These are phyloP conservation scores for Thryonomys swinderianus DNA, from an alignment of 2,113 vertebrate genomes.

Conservation along the genomic window DNA sequence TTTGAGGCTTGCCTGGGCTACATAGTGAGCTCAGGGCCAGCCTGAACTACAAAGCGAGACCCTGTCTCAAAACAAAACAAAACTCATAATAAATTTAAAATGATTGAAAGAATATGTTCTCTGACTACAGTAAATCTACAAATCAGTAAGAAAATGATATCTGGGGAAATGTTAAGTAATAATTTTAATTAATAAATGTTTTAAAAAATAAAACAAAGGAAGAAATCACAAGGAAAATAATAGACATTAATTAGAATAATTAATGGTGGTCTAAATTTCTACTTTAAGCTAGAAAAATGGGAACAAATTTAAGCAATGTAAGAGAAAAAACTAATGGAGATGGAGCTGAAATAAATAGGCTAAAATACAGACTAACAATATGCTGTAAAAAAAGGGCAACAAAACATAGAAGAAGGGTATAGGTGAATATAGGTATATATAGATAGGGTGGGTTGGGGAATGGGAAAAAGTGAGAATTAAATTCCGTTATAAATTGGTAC, in stretches of 20 bases:
- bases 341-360: neutral
- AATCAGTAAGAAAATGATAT: neutral
- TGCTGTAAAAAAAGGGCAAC: no score
- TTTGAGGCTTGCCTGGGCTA: no score
- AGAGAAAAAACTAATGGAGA: conserved; percentile 21
- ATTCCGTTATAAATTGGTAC: no score
- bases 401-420: no score
- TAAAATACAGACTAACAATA: no score
- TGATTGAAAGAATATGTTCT: neutral
- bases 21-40: no score
- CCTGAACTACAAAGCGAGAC: no score
- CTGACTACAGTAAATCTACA: neutral
- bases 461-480: no score
- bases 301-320: neutral
- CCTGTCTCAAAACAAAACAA: no score
- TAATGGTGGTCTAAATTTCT: neutral
- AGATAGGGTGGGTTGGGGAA: no score
- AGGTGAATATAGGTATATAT: no score
- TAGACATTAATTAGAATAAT: conserved; percentile 6
- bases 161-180: neutral
- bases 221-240: no score
- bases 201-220: neutral
- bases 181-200: neutral
- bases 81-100: conserved; percentile 12
- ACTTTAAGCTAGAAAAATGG: conserved; percentile 26